Evolutionary conservation across 2,888 invertebrate genomes (phyloP).

Genomic region (Tetranychus piercei): DNA sequence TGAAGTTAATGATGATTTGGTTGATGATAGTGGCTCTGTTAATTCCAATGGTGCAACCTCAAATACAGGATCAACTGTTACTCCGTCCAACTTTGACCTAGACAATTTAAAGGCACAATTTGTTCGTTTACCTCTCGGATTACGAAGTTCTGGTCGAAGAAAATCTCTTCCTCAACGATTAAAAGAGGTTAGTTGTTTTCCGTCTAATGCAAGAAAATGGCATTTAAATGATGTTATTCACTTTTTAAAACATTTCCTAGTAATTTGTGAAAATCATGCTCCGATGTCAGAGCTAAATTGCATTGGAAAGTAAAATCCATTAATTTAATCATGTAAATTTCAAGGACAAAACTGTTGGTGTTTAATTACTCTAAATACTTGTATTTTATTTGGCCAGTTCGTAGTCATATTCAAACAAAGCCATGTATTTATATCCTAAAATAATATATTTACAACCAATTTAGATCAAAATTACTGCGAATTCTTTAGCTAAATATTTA

Average conservation of each 20-base stretch:
- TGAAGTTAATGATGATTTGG: background rate
- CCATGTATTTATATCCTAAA: too few species aligned
- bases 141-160: slow-evolving; percentile 5
- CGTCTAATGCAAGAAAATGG: too few species aligned
- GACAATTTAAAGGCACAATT: background rate
- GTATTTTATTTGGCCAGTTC: too few species aligned
- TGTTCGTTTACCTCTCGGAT: background rate
- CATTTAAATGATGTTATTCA: too few species aligned
- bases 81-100: background rate
- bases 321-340: background rate
- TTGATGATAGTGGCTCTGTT: background rate
- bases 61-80: background rate
- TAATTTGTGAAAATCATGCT: too few species aligned
- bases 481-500: too few species aligned
- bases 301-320: background rate
- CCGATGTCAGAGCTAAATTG: background rate
- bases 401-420: too few species aligned
- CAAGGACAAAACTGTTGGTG: background rate
- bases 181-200: background rate
- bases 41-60: background rate
- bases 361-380: background rate
- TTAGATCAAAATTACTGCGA: too few species aligned
- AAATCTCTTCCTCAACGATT: background rate
- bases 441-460: too few species aligned
- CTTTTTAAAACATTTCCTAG: too few species aligned